These are phyloP conservation scores for Microtus pennsylvanicus DNA, from an alignment of 2,113 vertebrate genomes.

Conservation along the genomic window DNA sequence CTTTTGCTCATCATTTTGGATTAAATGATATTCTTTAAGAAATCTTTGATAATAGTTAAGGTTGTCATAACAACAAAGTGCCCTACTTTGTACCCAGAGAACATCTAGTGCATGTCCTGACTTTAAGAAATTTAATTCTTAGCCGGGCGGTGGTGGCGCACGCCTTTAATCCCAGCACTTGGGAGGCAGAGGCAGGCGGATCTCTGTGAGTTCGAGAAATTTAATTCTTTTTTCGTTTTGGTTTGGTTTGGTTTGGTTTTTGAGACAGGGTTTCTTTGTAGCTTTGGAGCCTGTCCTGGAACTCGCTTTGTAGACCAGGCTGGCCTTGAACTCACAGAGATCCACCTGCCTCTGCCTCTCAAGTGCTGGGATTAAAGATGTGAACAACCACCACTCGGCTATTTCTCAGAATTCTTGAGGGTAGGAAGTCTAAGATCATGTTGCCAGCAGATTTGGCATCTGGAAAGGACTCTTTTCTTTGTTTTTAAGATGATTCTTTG, in stretches of 20 bases:
- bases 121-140: slow-evolving; percentile 38
- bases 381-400: no score
- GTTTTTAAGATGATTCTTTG: neutral
- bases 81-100: neutral
- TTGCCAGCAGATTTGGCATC: neutral
- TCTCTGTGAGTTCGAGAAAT: no score
- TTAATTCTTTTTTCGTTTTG: neutral
- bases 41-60: slow-evolving; percentile 15
- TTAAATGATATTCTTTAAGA: slow-evolving; percentile 10
- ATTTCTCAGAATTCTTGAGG: neutral
- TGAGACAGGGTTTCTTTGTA: no score
- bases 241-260: neutral
- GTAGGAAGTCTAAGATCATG: neutral
- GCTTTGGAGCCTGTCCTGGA: no score
- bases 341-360: no score
- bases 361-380: no score
- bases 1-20: slow-evolving; percentile 31
- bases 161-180: no score
- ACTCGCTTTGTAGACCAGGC: no score
- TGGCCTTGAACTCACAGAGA: no score
- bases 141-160: no score
- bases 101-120: neutral
- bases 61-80: neutral
- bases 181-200: no score
- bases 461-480: neutral